phyloP scores from a whole-genome alignment of 1,140 invertebrate genomes.

The Bombus polaris region DNA sequence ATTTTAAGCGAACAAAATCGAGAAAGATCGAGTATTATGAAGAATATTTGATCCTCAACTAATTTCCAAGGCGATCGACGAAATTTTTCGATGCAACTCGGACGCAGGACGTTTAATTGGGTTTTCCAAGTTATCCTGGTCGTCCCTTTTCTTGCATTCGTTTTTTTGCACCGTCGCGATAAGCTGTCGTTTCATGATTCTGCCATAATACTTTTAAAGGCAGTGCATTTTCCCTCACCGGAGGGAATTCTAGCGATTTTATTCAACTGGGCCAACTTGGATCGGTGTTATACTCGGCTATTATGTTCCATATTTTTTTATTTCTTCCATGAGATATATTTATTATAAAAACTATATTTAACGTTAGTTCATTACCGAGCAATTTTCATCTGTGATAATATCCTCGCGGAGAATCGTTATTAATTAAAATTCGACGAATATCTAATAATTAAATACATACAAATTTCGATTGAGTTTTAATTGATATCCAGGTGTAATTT shows the following conservation, averaged over 20 bases:
- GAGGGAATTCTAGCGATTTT: background rate
- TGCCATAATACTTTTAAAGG: background rate
- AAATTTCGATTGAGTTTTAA: background rate
- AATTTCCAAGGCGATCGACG: background rate
- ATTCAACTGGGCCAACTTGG: background rate
- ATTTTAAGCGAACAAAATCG: too few relatives aligned
- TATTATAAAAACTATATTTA: background rate
- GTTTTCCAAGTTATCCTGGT: background rate
- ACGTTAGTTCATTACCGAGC: background rate
- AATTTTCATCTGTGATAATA: background rate
- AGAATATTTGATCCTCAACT: too few relatives aligned
- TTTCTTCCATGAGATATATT: background rate
- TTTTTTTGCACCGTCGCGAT: background rate
- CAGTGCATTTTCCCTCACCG: background rate
- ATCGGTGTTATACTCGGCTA: too few relatives aligned
- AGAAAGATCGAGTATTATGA: too few relatives aligned
- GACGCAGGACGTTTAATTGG: background rate
- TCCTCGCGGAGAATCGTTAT: background rate
- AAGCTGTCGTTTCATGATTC: slow-evolving; percentile 7
- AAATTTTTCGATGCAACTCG: background rate
- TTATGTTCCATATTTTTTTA: background rate
- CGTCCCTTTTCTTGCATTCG: background rate
- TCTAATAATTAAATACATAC: background rate
- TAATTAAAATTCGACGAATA: background rate
- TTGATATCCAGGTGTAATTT: background rate